phyloP scores from a whole-genome alignment of 2,888 invertebrate genomes.

The Timandra comae region DNA sequence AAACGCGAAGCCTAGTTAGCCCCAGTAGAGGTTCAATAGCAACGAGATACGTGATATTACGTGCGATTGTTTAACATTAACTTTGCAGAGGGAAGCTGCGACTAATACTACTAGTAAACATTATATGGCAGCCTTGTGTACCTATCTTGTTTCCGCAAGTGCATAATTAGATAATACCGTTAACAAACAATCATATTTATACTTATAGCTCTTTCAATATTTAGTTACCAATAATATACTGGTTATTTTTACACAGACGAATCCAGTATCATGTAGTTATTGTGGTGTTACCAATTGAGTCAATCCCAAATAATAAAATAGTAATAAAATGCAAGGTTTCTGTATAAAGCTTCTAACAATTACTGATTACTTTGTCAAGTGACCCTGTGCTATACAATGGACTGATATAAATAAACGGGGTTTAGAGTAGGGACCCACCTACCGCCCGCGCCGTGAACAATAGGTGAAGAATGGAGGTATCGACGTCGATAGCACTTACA shows the following conservation, averaged over 20 bases:
- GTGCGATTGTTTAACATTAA: not conserved
- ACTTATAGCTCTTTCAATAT: too few species aligned
- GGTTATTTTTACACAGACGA: too few species aligned
- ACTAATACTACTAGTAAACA: constrained; percentile 21
- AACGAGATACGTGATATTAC: too few species aligned
- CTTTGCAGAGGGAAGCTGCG: constrained; percentile 18
- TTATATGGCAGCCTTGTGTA: constrained; percentile 16
- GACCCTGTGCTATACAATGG: constrained; percentile 30
- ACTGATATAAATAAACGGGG: constrained; percentile 23
- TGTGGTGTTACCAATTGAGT: too few species aligned
- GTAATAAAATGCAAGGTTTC: too few species aligned
- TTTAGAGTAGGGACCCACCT: constrained; percentile 17
- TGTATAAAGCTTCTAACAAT: too few species aligned
- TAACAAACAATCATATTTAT: constrained; percentile 10
- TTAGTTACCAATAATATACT: too few species aligned
- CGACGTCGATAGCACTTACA: constrained; percentile 35
- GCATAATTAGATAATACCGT: constrained; percentile 7
- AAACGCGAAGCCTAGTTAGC: constrained; percentile 16
- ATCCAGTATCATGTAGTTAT: too few species aligned
- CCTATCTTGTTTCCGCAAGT: constrained; percentile 15
- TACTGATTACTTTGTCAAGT: constrained; percentile 17
- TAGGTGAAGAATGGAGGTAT: constrained; percentile 32
- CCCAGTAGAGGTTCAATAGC: not conserved
- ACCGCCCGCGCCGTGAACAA: constrained; percentile 21
- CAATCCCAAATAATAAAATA: constrained; percentile 1